A percentile compares a stretch with the other conserved stretches of the same genome.
These are phyloP conservation scores for Loripinus fragilis DNA, from an alignment of 2,888 invertebrate genomes.

Conservation along the genomic window DNA sequence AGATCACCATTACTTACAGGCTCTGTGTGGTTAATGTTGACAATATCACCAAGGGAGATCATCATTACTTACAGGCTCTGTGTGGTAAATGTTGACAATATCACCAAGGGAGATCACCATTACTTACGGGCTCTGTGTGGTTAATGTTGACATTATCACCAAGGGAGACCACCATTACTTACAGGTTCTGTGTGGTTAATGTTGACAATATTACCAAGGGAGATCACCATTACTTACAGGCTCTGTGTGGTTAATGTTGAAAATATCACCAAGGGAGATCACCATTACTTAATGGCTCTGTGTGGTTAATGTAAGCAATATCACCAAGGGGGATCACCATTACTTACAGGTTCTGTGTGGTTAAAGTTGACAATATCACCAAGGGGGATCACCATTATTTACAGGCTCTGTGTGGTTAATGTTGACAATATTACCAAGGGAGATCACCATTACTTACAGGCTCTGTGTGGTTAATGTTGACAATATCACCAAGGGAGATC, in stretches of 20 bases:
- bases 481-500: slow-evolving; percentile 84
- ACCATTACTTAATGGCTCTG: slow-evolving; percentile 81
- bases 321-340: too few relatives aligned
- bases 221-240: slow-evolving; percentile 81
- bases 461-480: slow-evolving; percentile 84
- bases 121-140: too few relatives aligned
- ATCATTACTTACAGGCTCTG: slow-evolving; percentile 81
- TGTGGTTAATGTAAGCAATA: slow-evolving; percentile 84
- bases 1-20: slow-evolving; percentile 80
- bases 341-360: too few relatives aligned
- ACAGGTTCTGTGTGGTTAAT: slow-evolving; percentile 84
- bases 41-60: slow-evolving; percentile 83
- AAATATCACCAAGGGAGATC: slow-evolving; percentile 83
- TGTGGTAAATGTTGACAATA: slow-evolving; percentile 84
- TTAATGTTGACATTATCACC: too few relatives aligned
- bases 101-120: too few relatives aligned
- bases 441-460: slow-evolving; percentile 77
- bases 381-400: too few relatives aligned
- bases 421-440: too few relatives aligned
- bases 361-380: too few relatives aligned
- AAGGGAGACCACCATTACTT: slow-evolving; percentile 53
- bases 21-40: slow-evolving; percentile 84
- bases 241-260: slow-evolving; percentile 83
- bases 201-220: slow-evolving; percentile 84
- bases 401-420: too few relatives aligned